Percentiles rank a stretch among this genome's conserved stretches.
phyloP scores from a whole-genome alignment of 2,797 vertebrate species.

The Syngnathus acus region DNA sequence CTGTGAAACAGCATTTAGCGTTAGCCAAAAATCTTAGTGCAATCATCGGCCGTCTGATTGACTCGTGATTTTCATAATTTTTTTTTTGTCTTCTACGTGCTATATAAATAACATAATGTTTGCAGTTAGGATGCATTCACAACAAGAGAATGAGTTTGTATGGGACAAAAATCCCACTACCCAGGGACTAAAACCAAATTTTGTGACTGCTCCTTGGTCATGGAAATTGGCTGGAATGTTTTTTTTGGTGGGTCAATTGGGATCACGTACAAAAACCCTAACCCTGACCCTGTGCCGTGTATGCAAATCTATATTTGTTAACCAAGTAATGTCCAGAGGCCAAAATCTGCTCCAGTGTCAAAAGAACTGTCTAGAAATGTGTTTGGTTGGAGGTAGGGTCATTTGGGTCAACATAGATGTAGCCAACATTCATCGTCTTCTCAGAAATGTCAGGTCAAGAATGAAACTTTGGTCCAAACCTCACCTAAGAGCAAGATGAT shows the following conservation, averaged over 20 bases:
- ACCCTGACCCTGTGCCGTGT: not conserved
- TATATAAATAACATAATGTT: not conserved
- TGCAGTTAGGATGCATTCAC: not conserved
- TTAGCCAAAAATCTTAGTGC: no score
- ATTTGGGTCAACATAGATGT: not conserved
- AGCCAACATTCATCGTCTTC: not conserved
- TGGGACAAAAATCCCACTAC: not conserved
- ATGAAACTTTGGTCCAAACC: constrained; percentile 26
- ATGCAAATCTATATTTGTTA: not conserved
- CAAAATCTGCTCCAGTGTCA: not conserved
- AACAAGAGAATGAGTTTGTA: not conserved
- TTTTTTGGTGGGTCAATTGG: not conserved
- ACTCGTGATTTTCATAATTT: no score
- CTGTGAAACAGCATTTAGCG: no score
- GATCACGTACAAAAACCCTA: not conserved
- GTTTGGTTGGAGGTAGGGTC: not conserved
- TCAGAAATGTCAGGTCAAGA: not conserved
- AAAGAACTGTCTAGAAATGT: not conserved
- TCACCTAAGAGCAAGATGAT: constrained; percentile 91
- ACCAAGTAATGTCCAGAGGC: not conserved
- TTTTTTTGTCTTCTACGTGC: no score
- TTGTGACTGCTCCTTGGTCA: not conserved
- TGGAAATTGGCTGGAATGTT: not conserved
- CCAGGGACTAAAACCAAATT: not conserved
- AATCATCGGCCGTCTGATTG: no score